Evolutionary conservation across 2,888 invertebrate species (phyloP), one percentile per base, ranked within the genome.

Genomic region (Sphinx pinastri): DNA sequence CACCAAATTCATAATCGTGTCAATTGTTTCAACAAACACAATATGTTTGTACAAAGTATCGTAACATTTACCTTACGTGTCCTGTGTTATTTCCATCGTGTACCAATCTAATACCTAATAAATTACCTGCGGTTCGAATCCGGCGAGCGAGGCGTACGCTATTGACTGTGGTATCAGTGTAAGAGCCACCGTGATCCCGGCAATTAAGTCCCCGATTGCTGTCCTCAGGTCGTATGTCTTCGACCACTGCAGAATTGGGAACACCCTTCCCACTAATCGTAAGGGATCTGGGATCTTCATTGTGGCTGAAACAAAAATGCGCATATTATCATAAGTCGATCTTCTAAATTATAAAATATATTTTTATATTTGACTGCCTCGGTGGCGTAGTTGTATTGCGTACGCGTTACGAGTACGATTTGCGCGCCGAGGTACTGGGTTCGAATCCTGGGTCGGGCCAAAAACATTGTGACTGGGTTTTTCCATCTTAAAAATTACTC

Each of bases 161-260:
- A 97, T 95, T 16, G 96, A 96, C 88, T 97, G 97, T 0, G 97
- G 97, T 77, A 97, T 96, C 69, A 97, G 95, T 1, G 97, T 97
- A 66, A 97, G 93, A 0, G 97, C 97, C 5, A 97, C 96, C 0
- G 97, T 97, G 73, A 97, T 88, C 12, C 97, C 97, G 13, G 97
- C 97, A 73, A 97, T 95, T 63, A 96, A 80, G 87, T 97, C 97
- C 0, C 96, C 95, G 58, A 96, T 87, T 3, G 95, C 95, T 52
- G 94, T 93, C 31, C 91, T 90, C 45, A 90, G 75, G 70, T 94
- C 94, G 87, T 96, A 96, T 52, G 84, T 86, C 73, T 93, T 95
- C 54, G 95, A 87, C 96, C 96, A 96, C 59, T 81, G 82, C 4
- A 95, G 75, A 73, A 96, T 94, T 0, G 96, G 96, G 70, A 95